Percentiles rank a stretch among this genome's conserved stretches.
These are phyloP conservation scores for Helogale parvula DNA, from an alignment of 2,113 vertebrate species.

Conservation along the genomic window DNA sequence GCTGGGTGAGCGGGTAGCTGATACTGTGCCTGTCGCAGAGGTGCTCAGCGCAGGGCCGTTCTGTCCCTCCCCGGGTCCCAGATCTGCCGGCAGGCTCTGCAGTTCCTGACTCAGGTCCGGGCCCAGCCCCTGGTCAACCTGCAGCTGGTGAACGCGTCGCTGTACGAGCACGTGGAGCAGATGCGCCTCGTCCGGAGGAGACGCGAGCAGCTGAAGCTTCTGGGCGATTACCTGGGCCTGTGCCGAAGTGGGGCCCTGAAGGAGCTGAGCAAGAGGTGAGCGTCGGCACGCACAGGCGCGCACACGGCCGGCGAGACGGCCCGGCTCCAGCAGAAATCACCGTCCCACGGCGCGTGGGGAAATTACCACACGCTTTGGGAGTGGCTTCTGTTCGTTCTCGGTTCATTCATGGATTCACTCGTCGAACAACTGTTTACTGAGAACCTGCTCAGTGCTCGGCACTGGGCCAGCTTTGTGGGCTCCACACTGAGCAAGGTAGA, in stretches of 20 bases:
- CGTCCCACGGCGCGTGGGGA: not conserved
- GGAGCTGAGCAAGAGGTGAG: slow-evolving; percentile 88
- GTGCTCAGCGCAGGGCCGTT: not conserved
- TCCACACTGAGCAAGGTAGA: not conserved
- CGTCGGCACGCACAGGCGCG: not conserved
- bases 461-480: not conserved
- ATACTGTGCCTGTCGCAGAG: not conserved
- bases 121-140: slow-evolving; percentile 94
- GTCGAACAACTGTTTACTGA: not conserved
- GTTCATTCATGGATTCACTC: not conserved
- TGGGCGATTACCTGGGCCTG: slow-evolving; percentile 93
- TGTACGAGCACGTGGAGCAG: slow-evolving; percentile 89
- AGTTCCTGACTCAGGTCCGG: slow-evolving; percentile 89
- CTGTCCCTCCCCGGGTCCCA: slow-evolving; percentile 59
- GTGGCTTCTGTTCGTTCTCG: not conserved
- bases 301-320: not conserved
- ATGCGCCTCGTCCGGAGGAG: slow-evolving; percentile 87
- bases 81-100: slow-evolving; percentile 91
- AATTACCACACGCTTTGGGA: not conserved
- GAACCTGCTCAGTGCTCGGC: not conserved
- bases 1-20: too few species aligned
- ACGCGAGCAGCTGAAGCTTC: slow-evolving; percentile 91
- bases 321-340: not conserved
- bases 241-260: slow-evolving; percentile 93
- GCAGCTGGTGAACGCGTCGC: slow-evolving; percentile 90